These are phyloP conservation scores for Notodonta ziczac DNA, from an alignment of 2,888 invertebrate genomes.

Conservation along the genomic window DNA sequence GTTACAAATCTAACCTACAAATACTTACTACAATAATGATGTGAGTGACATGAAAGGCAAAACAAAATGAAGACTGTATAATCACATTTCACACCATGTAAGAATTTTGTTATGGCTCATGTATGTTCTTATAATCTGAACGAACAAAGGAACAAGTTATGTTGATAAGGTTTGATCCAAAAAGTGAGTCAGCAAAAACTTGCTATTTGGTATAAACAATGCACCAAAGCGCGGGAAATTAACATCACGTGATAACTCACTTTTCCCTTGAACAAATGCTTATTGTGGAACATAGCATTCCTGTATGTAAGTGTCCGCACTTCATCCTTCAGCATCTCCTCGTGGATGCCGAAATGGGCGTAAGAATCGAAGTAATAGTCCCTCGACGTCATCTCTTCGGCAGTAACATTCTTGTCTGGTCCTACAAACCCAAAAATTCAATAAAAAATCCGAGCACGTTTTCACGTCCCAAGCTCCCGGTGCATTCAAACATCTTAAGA, in stretches of 20 bases:
- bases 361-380: conserved; percentile 99
- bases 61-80: background rate
- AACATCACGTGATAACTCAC: conserved; percentile 57
- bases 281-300: conserved; percentile 99
- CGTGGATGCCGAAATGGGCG: conserved; percentile 99
- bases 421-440: conserved; percentile 51
- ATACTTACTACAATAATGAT: background rate
- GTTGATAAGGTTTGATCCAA: background rate
- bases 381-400: conserved; percentile 99
- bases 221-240: background rate
- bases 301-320: conserved; percentile 98
- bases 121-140: background rate
- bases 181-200: background rate
- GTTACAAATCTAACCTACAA: conserved; percentile 1
- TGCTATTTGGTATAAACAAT: background rate
- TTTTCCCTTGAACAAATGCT: conserved; percentile 97
- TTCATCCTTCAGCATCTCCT: conserved; percentile 99
- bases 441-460: conserved; percentile 69
- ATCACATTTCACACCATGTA: no score
- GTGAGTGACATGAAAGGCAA: background rate
- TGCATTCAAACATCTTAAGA: conserved; percentile 17
- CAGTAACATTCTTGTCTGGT: conserved; percentile 85
- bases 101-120: background rate
- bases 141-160: background rate
- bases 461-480: conserved; percentile 53